Evolutionary conservation across 2,113 vertebrate genomes (phyloP), one percentile per base, ranked within the genome.

Genomic region (Tragelaphus buxtoni): DNA sequence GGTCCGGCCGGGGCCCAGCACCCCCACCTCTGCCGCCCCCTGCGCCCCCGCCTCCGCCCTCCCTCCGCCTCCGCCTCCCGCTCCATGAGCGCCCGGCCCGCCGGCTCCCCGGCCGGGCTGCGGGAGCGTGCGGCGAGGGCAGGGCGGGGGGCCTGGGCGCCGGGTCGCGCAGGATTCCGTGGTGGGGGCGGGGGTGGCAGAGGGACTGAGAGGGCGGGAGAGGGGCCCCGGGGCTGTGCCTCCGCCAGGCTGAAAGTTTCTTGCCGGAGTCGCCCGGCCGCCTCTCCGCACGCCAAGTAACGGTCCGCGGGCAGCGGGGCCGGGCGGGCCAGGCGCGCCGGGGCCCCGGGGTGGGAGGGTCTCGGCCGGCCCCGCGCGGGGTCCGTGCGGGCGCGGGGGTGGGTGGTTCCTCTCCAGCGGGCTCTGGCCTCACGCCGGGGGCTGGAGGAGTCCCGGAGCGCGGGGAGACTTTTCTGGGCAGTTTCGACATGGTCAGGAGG

Each of bases 231-330:
- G 63, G 92, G 92, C 82, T 97, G 96, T 18, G 93, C 79, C 93
- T 82, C 83, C 9, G 74, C 80, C 0, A 20, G 79, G 93, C 97
- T 85, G 22, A 98, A 98, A 98, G 97, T 98, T 98, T 98, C 95
- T 98, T 97, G 97, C 94, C 63, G 12, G 92, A 96, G 90, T 96
- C 90, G 45, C 90, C 87, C 65, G 39, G 90, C 90, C 65, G 83
- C 97, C 87, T 91, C 94, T 26, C 92, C 32, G 63, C 11, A 55
- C 86, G 91, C 94, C 96, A 97, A 97, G 92, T 98, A 98, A 98
- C 98, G 97, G 97, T 98, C 95, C 96, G 85, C 92, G 65, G 76
- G 96, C 96, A 47, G 90, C 92, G n/a, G 89, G 94, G 92, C 95
- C 96, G 90, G 93, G 96, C 63, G 63, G 63, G 63, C 88, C 89